These are phyloP conservation scores for Hyppa rectilinea DNA, from an alignment of 2,888 invertebrate species.

Conservation along the genomic window DNA sequence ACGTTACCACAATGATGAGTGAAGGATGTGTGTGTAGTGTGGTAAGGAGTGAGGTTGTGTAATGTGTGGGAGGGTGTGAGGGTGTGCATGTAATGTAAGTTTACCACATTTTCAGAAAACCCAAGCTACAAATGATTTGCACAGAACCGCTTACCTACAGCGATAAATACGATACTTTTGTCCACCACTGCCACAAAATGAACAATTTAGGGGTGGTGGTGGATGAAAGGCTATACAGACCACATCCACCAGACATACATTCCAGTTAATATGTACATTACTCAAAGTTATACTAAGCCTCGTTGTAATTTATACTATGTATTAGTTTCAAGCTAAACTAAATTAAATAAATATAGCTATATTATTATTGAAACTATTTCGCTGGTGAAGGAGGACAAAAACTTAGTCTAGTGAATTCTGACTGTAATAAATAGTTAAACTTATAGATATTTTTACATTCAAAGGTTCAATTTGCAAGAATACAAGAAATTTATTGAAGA, in stretches of 20 bases:
- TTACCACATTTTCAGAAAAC: constrained; percentile 3
- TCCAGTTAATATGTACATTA: constrained; percentile 43
- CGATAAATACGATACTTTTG: too few species aligned
- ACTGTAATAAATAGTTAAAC: neutral
- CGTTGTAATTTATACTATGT: constrained; percentile 7
- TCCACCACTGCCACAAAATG: too few species aligned
- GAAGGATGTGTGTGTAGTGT: too few species aligned
- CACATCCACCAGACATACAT: constrained; percentile 29
- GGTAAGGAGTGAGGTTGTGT: too few species aligned
- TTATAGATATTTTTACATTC: constrained; percentile 3
- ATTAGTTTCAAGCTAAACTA: constrained; percentile 33
- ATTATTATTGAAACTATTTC: constrained; percentile 30
- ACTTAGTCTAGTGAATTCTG: constrained; percentile 15
- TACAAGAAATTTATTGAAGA: neutral
- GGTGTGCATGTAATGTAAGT: too few species aligned
- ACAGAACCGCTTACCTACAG: neutral
- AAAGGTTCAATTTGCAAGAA: neutral
- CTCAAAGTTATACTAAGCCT: constrained; percentile 3
- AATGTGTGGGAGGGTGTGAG: too few species aligned
- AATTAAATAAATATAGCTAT: constrained; percentile 29
- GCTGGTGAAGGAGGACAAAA: constrained; percentile 27
- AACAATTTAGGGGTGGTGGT: too few species aligned
- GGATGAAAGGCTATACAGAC: neutral
- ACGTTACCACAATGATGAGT: too few species aligned
- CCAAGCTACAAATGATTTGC: neutral